Evolutionary conservation across 2,888 invertebrate species (phyloP).

Genomic region (Serripes groenlandicus): DNA sequence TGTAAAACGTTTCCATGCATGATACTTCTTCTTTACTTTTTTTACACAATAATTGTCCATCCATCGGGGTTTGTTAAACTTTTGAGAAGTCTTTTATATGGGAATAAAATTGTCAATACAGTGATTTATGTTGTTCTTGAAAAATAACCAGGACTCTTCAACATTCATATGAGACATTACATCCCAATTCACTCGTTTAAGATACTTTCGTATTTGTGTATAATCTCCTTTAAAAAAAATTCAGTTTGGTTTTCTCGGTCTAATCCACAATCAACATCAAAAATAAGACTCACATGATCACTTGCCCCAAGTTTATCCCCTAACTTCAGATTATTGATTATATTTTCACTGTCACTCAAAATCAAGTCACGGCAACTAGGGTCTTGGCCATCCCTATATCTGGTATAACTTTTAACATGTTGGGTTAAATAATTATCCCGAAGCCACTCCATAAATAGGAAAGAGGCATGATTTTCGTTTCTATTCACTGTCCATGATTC

Average conservation of each 20-base stretch:
- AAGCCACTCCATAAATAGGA: not conserved
- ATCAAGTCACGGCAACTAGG: too few relatives aligned
- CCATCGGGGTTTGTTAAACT: conserved; percentile 22
- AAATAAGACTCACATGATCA: too few relatives aligned
- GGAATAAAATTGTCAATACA: conserved; percentile 25
- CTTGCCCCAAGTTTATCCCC: too few relatives aligned
- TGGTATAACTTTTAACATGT: too few relatives aligned
- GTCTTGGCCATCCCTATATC: too few relatives aligned
- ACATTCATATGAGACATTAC: not conserved
- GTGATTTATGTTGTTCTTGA: conserved; percentile 14
- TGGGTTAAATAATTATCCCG: too few relatives aligned
- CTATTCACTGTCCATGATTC: not conserved
- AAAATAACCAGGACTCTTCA: not conserved
- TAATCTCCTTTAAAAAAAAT: conserved; percentile 42
- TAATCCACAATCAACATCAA: too few relatives aligned
- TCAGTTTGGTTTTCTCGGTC: too few relatives aligned
- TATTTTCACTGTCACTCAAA: too few relatives aligned
- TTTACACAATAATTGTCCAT: conserved; percentile 30
- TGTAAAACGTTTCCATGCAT: conserved; percentile 37
- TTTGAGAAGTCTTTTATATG: not conserved
- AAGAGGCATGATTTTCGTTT: not conserved
- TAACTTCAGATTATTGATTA: too few relatives aligned
- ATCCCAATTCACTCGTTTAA: conserved; percentile 17
- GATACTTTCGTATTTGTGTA: not conserved
- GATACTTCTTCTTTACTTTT: conserved; percentile 32